Conservation (phyloP, 2,113 vertebrate species). For the Corythornis madagascariensis region DNA sequence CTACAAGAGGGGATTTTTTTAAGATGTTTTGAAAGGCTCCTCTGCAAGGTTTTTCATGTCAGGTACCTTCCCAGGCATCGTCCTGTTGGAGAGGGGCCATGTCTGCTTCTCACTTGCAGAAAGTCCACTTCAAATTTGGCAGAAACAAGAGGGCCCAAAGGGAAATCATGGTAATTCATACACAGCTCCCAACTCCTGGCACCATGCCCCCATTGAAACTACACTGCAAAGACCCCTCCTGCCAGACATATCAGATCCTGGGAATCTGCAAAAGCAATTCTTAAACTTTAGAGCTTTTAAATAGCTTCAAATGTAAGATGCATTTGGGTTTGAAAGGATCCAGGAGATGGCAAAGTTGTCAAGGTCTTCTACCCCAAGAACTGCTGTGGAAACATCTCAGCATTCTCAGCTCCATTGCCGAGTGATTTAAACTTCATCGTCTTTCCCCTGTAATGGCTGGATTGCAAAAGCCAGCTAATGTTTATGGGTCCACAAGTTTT, state of each 20-base stretch:
- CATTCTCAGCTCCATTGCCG: background rate
- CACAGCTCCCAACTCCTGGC: slow-evolving; percentile 35
- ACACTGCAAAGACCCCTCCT: background rate
- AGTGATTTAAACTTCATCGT: background rate
- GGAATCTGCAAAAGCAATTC: background rate
- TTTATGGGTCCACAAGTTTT: slow-evolving; percentile 8
- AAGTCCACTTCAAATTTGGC: slow-evolving; percentile 48
- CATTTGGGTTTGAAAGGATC: background rate
- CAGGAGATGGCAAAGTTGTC: background rate
- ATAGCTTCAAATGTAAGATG: background rate
- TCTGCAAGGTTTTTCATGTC: background rate
- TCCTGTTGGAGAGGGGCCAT: slow-evolving; percentile 26
- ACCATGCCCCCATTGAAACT: slow-evolving; percentile 25
- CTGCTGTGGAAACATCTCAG: background rate
- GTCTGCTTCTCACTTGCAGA: slow-evolving; percentile 48
- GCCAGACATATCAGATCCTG: background rate
- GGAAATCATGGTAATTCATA: slow-evolving; percentile 19
- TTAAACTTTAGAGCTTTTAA: background rate
- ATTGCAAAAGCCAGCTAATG: slow-evolving; percentile 8
- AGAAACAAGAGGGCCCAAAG: background rate
- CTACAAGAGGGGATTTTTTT: background rate
- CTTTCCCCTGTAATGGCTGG: background rate
- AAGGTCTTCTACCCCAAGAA: background rate
- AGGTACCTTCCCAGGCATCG: background rate
- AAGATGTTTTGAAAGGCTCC: background rate